Evolutionary conservation across 2,113 vertebrate genomes (phyloP).

Genomic region (Salvator merianae): DNA sequence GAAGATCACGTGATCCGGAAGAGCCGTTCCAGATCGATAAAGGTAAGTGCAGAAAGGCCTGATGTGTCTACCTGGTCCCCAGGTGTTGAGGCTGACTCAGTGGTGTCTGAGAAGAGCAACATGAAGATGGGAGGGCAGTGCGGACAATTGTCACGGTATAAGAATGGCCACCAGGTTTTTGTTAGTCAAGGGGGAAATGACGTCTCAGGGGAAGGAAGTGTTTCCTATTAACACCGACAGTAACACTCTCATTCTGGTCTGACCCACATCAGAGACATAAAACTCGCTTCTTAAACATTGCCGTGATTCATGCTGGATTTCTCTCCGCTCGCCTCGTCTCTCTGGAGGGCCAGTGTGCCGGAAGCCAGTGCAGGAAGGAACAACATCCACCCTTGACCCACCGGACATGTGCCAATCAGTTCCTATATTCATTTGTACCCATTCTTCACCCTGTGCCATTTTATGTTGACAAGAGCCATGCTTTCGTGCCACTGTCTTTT

Average conservation of each 20-base stretch:
- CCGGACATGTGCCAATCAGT: neutral
- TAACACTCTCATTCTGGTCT: neutral
- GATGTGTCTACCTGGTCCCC: no score
- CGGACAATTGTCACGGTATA: no score
- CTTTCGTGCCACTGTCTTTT: constrained; percentile 2
- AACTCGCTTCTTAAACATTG: neutral
- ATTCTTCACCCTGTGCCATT: constrained; percentile 8
- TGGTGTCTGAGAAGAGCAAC: no score
- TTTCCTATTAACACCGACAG: no score
- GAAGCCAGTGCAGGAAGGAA: no score
- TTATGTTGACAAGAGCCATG: constrained; percentile 8
- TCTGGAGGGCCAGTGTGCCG: constrained; percentile 8
- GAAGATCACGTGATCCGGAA: no score
- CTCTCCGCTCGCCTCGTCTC: neutral
- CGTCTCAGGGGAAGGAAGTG: neutral
- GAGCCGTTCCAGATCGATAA: no score
- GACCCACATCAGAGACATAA: neutral
- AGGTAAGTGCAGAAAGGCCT: no score
- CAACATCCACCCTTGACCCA: no score
- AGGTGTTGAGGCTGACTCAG: no score
- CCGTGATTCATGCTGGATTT: neutral
- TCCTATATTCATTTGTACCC: neutral
- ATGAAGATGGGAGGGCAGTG: no score
- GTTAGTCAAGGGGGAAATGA: neutral
- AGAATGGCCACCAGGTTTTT: no score